Evolutionary conservation across 2,888 invertebrate species (phyloP).

Genomic region (Spilarctia lutea): DNA sequence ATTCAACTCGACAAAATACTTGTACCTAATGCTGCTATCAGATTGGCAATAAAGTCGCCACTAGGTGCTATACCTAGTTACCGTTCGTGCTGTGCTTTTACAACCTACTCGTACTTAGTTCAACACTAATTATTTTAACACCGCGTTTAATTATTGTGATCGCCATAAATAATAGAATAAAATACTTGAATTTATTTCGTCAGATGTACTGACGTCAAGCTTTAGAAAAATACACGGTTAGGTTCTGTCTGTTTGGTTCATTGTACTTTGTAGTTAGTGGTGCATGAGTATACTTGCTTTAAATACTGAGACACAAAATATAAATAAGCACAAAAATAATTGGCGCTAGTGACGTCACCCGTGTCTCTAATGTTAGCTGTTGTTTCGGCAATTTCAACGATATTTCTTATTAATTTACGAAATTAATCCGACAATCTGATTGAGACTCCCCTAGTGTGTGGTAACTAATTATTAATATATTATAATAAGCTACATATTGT

Average conservation of each 20-base stretch:
- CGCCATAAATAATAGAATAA: constrained; percentile 4
- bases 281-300: too few relatives aligned
- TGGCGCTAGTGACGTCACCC: neutral
- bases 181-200: constrained; percentile 4
- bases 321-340: neutral
- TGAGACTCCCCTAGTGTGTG: neutral
- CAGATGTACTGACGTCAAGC: neutral
- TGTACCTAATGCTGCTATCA: neutral
- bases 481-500: neutral
- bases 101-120: neutral
- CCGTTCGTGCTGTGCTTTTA: neutral
- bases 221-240: neutral
- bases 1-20: neutral
- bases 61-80: neutral
- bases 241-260: too few relatives aligned
- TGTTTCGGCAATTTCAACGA: neutral
- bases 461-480: constrained; percentile 1
- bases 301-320: too few relatives aligned
- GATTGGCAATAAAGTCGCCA: neutral
- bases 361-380: neutral
- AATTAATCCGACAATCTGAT: neutral
- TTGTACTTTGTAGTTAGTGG: too few relatives aligned
- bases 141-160: neutral
- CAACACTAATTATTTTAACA: constrained; percentile 3
- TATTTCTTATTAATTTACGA: neutral